phyloP scores from a whole-genome alignment of 1,140 invertebrate species.

The Papilio xuthus region DNA sequence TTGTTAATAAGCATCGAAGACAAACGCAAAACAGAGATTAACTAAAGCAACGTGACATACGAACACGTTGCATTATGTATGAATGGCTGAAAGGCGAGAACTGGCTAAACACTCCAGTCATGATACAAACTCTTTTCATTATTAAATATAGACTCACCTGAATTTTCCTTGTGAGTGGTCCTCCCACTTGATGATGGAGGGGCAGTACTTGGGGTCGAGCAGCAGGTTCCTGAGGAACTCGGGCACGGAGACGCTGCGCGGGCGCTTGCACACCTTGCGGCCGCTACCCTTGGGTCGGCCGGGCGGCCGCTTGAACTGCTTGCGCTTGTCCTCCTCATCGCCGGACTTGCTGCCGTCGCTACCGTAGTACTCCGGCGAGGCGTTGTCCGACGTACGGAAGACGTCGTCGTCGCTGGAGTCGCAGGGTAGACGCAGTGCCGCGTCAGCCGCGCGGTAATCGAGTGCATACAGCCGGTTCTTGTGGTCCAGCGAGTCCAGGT shows the following conservation, averaged over 20 bases:
- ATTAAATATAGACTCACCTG: conserved; percentile 65
- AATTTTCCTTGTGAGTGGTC: conserved; percentile 92
- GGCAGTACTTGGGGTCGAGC: conserved; percentile 88
- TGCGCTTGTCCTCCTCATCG: conserved; percentile 70
- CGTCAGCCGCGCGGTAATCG: conserved; percentile 65
- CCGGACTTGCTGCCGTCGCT: conserved; percentile 73
- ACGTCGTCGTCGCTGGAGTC: conserved; percentile 74
- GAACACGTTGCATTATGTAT: background rate
- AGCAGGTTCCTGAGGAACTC: conserved; percentile 92
- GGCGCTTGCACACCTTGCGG: conserved; percentile 83
- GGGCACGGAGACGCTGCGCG: conserved; percentile 85
- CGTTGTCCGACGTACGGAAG: conserved; percentile 59
- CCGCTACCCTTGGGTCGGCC: conserved; percentile 78
- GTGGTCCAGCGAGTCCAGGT: conserved; percentile 65
- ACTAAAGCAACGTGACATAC: background rate
- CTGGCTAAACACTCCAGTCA: background rate
- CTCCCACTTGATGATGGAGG: conserved; percentile 93
- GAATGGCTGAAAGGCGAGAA: background rate
- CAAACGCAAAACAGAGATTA: background rate
- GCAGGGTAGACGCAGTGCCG: conserved; percentile 47
- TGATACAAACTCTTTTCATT: background rate
- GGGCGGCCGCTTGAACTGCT: conserved; percentile 72
- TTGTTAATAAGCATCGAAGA: background rate
- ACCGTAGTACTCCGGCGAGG: conserved; percentile 66
- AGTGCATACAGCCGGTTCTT: conserved; percentile 57